Conservation (phyloP, 2,113 vertebrate species). For the Hypomesus transpacificus region DNA sequence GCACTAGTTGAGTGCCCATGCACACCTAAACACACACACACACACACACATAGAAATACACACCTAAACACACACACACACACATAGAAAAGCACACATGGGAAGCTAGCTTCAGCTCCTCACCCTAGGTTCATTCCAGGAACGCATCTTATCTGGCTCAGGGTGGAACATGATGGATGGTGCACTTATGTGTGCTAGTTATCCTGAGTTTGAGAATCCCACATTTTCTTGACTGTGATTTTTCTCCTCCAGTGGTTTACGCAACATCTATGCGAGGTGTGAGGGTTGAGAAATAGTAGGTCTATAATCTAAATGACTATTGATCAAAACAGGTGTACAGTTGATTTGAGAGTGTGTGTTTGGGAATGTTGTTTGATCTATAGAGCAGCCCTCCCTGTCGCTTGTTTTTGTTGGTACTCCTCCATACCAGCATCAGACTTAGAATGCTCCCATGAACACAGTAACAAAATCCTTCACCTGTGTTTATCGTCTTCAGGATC, state of each 20-base stretch:
- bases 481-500: background rate
- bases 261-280: background rate
- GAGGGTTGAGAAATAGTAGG: conserved; percentile 8
- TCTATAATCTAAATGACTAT: background rate
- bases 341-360: background rate
- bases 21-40: too few species aligned
- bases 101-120: too few species aligned
- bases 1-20: too few species aligned
- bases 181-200: conserved; percentile 51
- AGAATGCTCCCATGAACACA: background rate
- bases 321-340: background rate
- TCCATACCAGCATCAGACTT: background rate
- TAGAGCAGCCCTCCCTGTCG: background rate
- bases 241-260: conserved; percentile 6
- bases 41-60: too few species aligned
- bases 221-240: conserved; percentile 4
- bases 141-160: conserved; percentile 35
- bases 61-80: too few species aligned
- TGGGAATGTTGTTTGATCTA: background rate
- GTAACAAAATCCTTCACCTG: background rate
- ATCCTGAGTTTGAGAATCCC: conserved; percentile 14
- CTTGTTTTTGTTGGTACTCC: background rate
- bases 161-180: conserved; percentile 46
- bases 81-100: too few species aligned
- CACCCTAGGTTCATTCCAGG: too few species aligned